phyloP scores from a whole-genome alignment of 2,888 invertebrate genomes.

The Abrostola tripartita region DNA sequence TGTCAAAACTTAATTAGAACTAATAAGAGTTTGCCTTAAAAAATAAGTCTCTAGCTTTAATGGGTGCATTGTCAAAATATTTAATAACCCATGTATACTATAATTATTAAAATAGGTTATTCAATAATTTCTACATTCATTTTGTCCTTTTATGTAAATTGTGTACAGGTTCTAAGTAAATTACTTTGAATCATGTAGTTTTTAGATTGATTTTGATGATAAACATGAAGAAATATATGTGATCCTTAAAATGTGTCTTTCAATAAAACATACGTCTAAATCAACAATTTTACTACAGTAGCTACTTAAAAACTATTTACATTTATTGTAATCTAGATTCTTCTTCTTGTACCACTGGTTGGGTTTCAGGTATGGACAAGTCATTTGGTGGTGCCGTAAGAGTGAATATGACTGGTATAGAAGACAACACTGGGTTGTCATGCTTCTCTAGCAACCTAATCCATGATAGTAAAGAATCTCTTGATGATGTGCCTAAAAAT shows the following conservation, averaged over 20 bases:
- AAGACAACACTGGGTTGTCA: constrained; percentile 91
- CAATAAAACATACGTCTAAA: constrained; percentile 29
- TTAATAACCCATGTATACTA: too few relatives aligned
- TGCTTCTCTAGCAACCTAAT: constrained; percentile 93
- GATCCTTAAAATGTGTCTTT: background rate
- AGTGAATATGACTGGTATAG: constrained; percentile 95
- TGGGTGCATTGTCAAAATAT: too few relatives aligned
- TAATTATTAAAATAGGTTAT: too few relatives aligned
- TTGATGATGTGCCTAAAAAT: constrained; percentile 92
- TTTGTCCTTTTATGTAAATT: too few relatives aligned
- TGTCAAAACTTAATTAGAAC: background rate
- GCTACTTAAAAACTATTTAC: constrained; percentile 31
- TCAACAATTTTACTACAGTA: constrained; percentile 45
- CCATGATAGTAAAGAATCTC: constrained; percentile 98
- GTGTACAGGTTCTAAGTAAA: too few relatives aligned
- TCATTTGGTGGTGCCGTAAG: constrained; percentile 90
- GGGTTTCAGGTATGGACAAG: constrained; percentile 74
- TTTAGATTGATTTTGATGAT: constrained; percentile 12
- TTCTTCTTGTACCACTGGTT: constrained; percentile 61
- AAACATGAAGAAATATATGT: constrained; percentile 16
- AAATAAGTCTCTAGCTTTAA: too few relatives aligned
- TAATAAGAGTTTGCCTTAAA: too few relatives aligned
- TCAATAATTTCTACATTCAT: too few relatives aligned
- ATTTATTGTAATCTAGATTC: constrained; percentile 26
- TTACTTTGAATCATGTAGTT: background rate